Percentiles rank a stretch among this genome's conserved stretches.
These are phyloP conservation scores for Pachliopta kotzebuea DNA, from an alignment of 2,888 invertebrate species.

Conservation along the genomic window DNA sequence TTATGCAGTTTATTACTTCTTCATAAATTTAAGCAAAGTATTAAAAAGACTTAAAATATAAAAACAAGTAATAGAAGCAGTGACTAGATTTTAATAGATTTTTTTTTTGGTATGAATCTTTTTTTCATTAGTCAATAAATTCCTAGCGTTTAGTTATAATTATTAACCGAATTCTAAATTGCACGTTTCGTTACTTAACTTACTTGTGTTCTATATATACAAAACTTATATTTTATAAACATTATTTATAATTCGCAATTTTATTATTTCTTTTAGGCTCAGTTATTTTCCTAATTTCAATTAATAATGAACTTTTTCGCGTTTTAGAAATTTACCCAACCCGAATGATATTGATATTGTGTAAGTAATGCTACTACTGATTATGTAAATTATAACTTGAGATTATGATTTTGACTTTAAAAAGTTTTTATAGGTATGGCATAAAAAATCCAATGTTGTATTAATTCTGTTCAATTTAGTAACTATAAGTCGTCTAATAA, in stretches of 20 bases:
- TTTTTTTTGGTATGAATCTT: slow-evolving; percentile 36
- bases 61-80: slow-evolving; percentile 42
- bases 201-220: slow-evolving; percentile 68
- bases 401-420: neutral
- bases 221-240: slow-evolving; percentile 71
- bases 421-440: no score
- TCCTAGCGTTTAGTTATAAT: slow-evolving; percentile 61
- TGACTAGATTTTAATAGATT: slow-evolving; percentile 59
- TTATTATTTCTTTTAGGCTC: slow-evolving; percentile 50
- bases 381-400: neutral
- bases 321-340: slow-evolving; percentile 28
- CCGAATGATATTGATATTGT: neutral
- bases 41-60: slow-evolving; percentile 30
- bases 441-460: slow-evolving; percentile 43
- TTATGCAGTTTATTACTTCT: slow-evolving; percentile 10
- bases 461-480: slow-evolving; percentile 64
- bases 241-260: slow-evolving; percentile 69
- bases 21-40: slow-evolving; percentile 7
- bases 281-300: slow-evolving; percentile 41
- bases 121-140: slow-evolving; percentile 48
- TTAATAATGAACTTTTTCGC: slow-evolving; percentile 47
- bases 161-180: slow-evolving; percentile 68
- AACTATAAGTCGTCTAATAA: slow-evolving; percentile 56
- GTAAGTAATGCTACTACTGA: neutral
- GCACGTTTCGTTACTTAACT: slow-evolving; percentile 60